These are phyloP conservation scores for Meganola albula DNA, from an alignment of 2,888 invertebrate genomes.

Conservation along the genomic window DNA sequence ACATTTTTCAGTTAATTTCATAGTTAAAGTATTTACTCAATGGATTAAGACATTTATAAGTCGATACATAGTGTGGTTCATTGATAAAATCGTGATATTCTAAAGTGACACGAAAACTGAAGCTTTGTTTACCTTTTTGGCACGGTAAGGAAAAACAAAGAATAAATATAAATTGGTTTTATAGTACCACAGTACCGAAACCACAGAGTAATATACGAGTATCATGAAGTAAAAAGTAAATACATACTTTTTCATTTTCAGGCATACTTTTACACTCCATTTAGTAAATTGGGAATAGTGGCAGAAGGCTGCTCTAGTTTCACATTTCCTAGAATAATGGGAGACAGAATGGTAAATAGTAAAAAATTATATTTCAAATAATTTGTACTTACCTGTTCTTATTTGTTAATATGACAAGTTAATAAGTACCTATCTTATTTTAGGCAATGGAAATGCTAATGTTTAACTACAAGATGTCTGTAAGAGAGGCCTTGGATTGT, in stretches of 20 bases:
- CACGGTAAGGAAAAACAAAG: no score
- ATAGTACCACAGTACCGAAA: no score
- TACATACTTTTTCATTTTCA: slow-evolving; percentile 40
- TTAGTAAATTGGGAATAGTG: slow-evolving; percentile 88
- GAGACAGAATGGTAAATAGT: slow-evolving; percentile 86
- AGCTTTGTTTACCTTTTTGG: no score
- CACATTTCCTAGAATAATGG: slow-evolving; percentile 90
- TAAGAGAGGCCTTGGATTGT: slow-evolving; percentile 85
- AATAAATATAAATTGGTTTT: no score
- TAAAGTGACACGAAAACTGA: no score
- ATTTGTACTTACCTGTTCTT: not conserved
- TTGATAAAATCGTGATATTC: no score
- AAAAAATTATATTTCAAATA: not conserved
- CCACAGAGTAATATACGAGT: no score
- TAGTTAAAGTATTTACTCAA: no score
- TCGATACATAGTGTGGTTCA: no score
- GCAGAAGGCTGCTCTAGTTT: slow-evolving; percentile 94
- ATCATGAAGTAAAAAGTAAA: no score
- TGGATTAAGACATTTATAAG: no score
- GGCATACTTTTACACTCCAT: slow-evolving; percentile 94
- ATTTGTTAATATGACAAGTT: slow-evolving; percentile 1
- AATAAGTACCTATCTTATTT: slow-evolving; percentile 19
- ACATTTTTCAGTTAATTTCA: no score
- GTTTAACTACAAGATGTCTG: slow-evolving; percentile 87
- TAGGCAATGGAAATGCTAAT: slow-evolving; percentile 79